Evolutionary conservation across 2,797 vertebrate genomes (phyloP), one percentile per base, ranked within the genome.

Genomic region (Melanotaenia maccullochi): DNA sequence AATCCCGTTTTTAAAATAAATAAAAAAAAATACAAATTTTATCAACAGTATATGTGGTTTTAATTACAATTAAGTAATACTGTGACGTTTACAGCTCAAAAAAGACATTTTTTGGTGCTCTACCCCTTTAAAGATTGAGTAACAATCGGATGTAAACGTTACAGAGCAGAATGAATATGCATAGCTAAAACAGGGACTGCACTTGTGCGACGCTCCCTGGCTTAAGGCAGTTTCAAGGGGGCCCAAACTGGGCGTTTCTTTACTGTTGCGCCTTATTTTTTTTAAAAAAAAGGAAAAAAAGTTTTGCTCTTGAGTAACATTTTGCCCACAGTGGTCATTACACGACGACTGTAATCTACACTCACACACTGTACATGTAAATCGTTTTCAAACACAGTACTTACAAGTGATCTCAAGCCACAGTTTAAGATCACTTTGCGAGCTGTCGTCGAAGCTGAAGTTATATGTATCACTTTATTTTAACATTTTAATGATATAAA

Each of bases 221-320:
- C 22, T 32, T 1, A 0, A 59, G 89, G 62, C 91, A 62, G 93
- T 93, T 93, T 94, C 91, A 94, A 93, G 93, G 91, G 64, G 40
- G 47, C 91, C 91, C 90, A 7, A 83, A 90, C 85, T 88, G 90
- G 90, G 93, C 92, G 91, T 94, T 90, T 83, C 88, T 88, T 59
- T 30, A 25, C 79, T 2, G 64, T 70, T 40, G 63, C 71, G 65
- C 61, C 16, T 60, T 44, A 38, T 38, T 11, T 38, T 47, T 47
- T 20, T 56, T 14, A 36, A 30, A 60, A 30, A 60, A 30, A 22
- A 9, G 33, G 24, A 28, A n/a, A 56, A 30, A 16, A 14, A 56
- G 28, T 75, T 81, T 51, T 13, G 8, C 33, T 67, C n/a, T 60
- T 18, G 5, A 56, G n/a, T 9, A 47, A 58, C 51, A 63, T 73